Evolutionary conservation across 2,797 vertebrate genomes (phyloP).

Genomic region (Tapera naevia): DNA sequence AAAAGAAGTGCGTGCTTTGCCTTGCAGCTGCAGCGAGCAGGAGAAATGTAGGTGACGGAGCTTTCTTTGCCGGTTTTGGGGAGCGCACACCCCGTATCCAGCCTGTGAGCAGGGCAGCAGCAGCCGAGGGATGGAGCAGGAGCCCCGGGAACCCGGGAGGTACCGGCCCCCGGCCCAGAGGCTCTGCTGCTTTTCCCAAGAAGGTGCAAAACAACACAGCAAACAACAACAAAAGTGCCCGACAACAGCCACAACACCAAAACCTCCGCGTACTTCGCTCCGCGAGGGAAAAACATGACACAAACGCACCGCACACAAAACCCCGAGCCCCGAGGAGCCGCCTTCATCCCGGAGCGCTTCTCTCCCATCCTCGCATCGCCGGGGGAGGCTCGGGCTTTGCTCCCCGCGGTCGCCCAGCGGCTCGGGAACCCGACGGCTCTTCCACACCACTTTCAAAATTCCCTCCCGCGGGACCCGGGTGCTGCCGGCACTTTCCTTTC

Average conservation of each 20-base stretch:
- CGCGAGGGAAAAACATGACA: background rate
- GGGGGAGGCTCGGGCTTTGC: background rate
- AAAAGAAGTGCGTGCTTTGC: background rate
- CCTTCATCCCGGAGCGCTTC: background rate
- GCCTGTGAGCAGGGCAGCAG: background rate
- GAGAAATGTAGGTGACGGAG: background rate
- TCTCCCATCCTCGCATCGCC: background rate
- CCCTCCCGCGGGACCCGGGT: constrained; percentile 21
- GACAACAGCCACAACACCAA: background rate
- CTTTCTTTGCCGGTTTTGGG: background rate
- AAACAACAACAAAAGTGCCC: background rate
- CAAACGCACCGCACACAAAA: background rate
- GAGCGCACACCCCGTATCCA: background rate
- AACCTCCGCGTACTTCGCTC: background rate
- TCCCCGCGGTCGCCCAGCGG: too few species aligned
- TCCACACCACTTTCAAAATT: constrained; percentile 68
- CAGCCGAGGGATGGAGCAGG: background rate
- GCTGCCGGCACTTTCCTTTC: background rate
- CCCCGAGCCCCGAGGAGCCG: background rate
- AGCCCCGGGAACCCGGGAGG: background rate
- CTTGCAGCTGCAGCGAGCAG: background rate
- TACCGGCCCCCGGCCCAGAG: background rate
- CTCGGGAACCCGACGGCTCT: background rate
- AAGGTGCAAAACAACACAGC: background rate
- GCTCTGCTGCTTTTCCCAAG: background rate